Base-by-base conservation (phyloP, 2,797 vertebrate species). In the Anguilla anguilla region DNA sequence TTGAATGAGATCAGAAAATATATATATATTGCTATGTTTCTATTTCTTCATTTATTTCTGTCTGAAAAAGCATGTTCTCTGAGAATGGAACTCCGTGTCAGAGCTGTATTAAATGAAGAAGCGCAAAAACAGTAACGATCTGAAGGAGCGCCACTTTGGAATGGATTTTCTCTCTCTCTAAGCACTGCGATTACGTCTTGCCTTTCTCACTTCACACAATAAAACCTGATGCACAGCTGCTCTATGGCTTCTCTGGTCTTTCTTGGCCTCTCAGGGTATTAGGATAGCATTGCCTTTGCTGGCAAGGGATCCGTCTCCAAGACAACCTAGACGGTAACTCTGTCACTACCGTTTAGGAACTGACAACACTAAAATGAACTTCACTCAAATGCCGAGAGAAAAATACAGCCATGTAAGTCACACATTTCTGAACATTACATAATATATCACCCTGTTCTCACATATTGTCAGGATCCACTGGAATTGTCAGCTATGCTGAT, bases 281-380 rank as follows among this genome's bases (percentile, higher is more conserved):
- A 25, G 77, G 77, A 81, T 81, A 25, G 39, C 43, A 81, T 81
- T 49, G 77, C 15, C 43, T 49, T 43, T 22, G 77, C 25, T 81
- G 77, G 77, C 39, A 81, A 81, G 77, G 77, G 39, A 17, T 46
- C 77, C 49, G 77, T 81, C 77, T 81, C 77, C 77, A 46, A 49
- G 77, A 49, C 39, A 81, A 81, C 77, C 39, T 81, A n/a, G 43
- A 49, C 39, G 7, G 77, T 25, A 49, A 49, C 43, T 25, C 77
- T 49, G 43, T 77, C 72, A 6, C 72, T 17, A 39, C 72, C 72
- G 17, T n/a, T n/a, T 6, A 83, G 43, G 19, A 4, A 10, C 0
- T 51, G 19, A 51, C 15, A 22, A 51, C 43, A 49, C 11, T 31
- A 49, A 83, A 55, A 81, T 81, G 46, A n/a, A 43, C 2, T 46